Base-by-base conservation (phyloP, 2,797 vertebrate species). In the Enteromius afrohamiltoni region DNA sequence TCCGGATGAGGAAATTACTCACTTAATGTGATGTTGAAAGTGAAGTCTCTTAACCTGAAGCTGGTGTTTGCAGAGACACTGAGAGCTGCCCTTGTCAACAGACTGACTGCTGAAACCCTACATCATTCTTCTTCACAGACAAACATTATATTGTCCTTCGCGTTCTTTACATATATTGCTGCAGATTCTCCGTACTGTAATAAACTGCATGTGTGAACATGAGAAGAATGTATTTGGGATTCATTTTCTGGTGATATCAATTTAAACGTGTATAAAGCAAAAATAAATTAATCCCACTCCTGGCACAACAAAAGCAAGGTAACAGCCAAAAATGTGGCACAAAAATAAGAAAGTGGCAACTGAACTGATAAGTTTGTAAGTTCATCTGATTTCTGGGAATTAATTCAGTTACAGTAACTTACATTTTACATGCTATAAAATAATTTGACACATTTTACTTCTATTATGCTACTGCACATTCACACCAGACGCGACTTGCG, bases 1-100 rank as follows among this genome's bases (percentile, higher is more conserved):
- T 92, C 90, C 83, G 89, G 87, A 85, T 86, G 87, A 94, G 91
- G 91, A 95, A 93, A 94, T 94, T 84, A 95, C 86, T 90, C 91
- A 92, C 88, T 93, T 91, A 92, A 92, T 91, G 91, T 91, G 87
- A 93, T 92, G 89, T 86, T 82, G 86, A 64, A 29, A 60, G 80
- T 79, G 77, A 88, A 88, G 69, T 58, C 60, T 75, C 34, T 58
- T 79, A 71, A 19, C 42, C 68, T 47, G 42, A 74, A 53, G 47
- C 47, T 34, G 47, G 29, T 53, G 47, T 53, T 58, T 23, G 31
- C 31, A 55, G 31, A 51, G 17, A 26, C 70, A 19, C 1, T 71
- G 26, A 31, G 26, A 51, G 17, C 9, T 73, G 37, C n/a, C 68
- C n/a, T 45, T 69, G 6, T 45, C 21, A 45, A 70, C n/a, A 69